Conservation (phyloP, 1,140 invertebrate species). For the Macrostomum lignano region DNA sequence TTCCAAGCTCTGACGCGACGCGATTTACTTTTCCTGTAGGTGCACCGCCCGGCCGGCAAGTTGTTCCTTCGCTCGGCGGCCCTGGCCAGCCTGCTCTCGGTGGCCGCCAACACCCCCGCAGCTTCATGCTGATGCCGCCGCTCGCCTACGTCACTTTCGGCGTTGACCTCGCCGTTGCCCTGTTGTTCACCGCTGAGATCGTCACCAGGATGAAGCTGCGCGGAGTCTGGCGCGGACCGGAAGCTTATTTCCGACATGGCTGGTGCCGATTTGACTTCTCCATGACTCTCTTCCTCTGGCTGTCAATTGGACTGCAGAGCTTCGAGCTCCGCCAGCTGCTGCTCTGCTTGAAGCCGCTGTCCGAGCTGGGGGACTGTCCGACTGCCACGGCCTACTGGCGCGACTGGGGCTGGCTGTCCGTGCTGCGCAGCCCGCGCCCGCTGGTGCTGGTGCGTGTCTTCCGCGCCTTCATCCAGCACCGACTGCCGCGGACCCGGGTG, state of each 20-base stretch:
- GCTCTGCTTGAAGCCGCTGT: neutral
- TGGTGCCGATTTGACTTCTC: constrained; percentile 96
- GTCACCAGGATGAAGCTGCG: constrained; percentile 87
- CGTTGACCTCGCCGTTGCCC: constrained; percentile 53
- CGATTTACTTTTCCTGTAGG: too few relatives aligned
- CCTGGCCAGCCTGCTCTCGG: constrained; percentile 52
- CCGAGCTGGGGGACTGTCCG: too few relatives aligned
- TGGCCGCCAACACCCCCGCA: constrained; percentile 81
- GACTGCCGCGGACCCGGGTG: constrained; percentile 87
- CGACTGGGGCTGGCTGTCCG: constrained; percentile 15
- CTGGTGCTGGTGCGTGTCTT: constrained; percentile 90
- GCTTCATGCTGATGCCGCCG: constrained; percentile 49
- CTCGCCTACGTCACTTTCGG: constrained; percentile 63
- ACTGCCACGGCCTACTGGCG: neutral
- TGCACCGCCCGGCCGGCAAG: too few relatives aligned
- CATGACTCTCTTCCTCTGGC: constrained; percentile 85
- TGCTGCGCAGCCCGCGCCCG: constrained; percentile 66
- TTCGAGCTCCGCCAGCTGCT: neutral
- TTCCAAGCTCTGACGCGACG: too few relatives aligned
- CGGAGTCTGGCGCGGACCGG: constrained; percentile 44
- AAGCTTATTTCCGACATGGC: constrained; percentile 69
- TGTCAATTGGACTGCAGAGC: constrained; percentile 61
- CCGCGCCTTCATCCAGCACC: constrained; percentile 84
- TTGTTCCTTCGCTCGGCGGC: too few relatives aligned
- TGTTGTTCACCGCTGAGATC: constrained; percentile 83